Evolutionary conservation across 1,140 invertebrate genomes (phyloP).

Genomic region (Asbolus verrucosus): DNA sequence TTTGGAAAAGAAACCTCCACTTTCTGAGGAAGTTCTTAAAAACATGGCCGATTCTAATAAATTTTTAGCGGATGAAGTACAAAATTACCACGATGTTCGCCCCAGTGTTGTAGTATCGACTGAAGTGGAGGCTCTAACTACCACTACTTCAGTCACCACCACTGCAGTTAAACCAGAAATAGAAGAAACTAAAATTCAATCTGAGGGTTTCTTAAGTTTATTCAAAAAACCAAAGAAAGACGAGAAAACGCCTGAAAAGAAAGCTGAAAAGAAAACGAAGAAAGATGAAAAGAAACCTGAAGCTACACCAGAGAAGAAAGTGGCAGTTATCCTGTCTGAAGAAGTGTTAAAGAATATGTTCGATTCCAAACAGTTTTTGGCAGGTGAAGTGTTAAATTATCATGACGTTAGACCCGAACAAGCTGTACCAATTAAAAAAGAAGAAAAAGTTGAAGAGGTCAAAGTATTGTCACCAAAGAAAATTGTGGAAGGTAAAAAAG

Average conservation of each 20-base stretch:
- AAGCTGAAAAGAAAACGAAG: conserved; percentile 14
- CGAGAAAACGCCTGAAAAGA: conserved; percentile 1
- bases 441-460: conserved; percentile 16
- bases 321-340: conserved; percentile 38
- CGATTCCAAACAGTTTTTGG: conserved; percentile 21
- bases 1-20: background rate
- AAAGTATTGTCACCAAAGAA: conserved; percentile 23
- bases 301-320: conserved; percentile 30
- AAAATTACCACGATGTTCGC: conserved; percentile 40
- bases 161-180: conserved; percentile 5
- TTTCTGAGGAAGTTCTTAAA: conserved; percentile 9
- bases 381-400: conserved; percentile 25
- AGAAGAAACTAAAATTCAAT: conserved; percentile 18
- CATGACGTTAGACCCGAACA: conserved; percentile 20
- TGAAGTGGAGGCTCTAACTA: background rate
- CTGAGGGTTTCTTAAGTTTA: conserved; percentile 49
- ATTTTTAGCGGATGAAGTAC: conserved; percentile 39
- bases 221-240: conserved; percentile 49
- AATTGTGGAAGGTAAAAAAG: conserved; percentile 40
- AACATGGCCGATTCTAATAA: conserved; percentile 36
- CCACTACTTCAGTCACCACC: background rate
- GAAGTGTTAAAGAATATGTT: conserved; percentile 45
- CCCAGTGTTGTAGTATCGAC: background rate
- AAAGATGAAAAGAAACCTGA: conserved; percentile 19
- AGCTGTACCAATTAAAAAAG: background rate